Percentiles rank a stretch among this genome's conserved stretches.
These are phyloP conservation scores for Ephestia elutella DNA, from an alignment of 1,140 invertebrate species.

Conservation along the genomic window DNA sequence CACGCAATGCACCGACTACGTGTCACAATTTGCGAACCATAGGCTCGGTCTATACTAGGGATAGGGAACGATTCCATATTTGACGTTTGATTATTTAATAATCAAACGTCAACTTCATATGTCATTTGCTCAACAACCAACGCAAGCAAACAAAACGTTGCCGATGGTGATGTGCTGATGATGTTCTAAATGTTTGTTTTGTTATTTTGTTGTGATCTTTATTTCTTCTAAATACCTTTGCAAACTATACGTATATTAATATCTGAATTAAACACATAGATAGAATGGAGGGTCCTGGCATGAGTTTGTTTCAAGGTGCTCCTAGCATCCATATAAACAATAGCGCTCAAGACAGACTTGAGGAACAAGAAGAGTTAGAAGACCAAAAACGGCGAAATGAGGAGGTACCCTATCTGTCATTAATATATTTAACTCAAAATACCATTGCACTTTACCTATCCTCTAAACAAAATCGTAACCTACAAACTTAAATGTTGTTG, in stretches of 20 bases:
- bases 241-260: too few relatives aligned
- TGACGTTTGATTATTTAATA: too few relatives aligned
- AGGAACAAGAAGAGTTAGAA: slow-evolving; percentile 75
- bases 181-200: not conserved
- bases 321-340: slow-evolving; percentile 75
- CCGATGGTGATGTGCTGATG: not conserved
- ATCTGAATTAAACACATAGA: slow-evolving; percentile 16
- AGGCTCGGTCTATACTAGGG: too few relatives aligned
- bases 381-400: slow-evolving; percentile 75
- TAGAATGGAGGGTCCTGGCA: slow-evolving; percentile 73
- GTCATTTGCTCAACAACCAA: slow-evolving; percentile 21
- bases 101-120: not conserved
- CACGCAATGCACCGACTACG: too few relatives aligned
- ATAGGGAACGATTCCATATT: too few relatives aligned
- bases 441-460: not conserved
- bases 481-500: not conserved
- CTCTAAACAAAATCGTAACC: not conserved
- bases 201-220: not conserved
- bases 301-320: slow-evolving; percentile 76
- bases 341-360: slow-evolving; percentile 71
- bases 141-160: not conserved
- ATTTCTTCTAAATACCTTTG: too few relatives aligned
- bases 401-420: slow-evolving; percentile 57
- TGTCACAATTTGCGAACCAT: too few relatives aligned
- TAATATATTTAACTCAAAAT: too few relatives aligned